A percentile compares a stretch with the other conserved stretches of the same genome.
Evolutionary conservation across 1,140 invertebrate genomes (phyloP).

Genomic region (Bombus affinis): DNA sequence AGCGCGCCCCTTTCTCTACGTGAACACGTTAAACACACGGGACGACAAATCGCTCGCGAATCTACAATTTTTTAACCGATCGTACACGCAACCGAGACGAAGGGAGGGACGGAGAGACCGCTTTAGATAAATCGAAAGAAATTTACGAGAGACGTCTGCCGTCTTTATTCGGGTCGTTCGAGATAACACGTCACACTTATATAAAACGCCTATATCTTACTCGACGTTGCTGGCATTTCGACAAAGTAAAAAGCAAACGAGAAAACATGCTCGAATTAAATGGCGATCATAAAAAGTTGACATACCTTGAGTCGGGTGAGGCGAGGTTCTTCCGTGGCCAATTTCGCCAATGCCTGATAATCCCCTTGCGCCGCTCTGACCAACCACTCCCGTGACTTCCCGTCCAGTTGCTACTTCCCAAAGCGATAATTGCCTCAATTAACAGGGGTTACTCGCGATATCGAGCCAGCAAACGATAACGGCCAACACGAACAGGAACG

Average conservation of each 20-base stretch:
- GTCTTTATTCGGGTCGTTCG: no score
- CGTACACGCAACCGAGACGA: not conserved
- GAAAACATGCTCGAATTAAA: not conserved
- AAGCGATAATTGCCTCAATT: conserved; percentile 61
- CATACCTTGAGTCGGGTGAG: conserved; percentile 91
- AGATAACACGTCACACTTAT: no score
- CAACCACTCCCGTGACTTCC: conserved; percentile 92
- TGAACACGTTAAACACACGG: not conserved
- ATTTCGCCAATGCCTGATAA: conserved; percentile 91
- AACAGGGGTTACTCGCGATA: conserved; percentile 55
- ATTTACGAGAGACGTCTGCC: conserved; percentile 7
- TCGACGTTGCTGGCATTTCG: not conserved
- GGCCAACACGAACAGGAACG: not conserved
- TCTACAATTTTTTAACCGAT: conserved; percentile 44
- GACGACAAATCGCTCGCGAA: conserved; percentile 33
- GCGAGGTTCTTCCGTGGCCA: conserved; percentile 91
- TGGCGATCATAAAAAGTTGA: not conserved
- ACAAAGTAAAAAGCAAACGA: not conserved
- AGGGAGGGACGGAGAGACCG: no score
- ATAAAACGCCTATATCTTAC: no score
- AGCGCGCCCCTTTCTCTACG: conserved; percentile 35
- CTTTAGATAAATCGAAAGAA: not conserved
- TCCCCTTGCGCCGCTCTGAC: conserved; percentile 91
- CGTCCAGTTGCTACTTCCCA: conserved; percentile 82
- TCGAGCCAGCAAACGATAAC: conserved; percentile 28